phyloP scores from a whole-genome alignment of 2,888 invertebrate genomes.

The Cantharis rufa region DNA sequence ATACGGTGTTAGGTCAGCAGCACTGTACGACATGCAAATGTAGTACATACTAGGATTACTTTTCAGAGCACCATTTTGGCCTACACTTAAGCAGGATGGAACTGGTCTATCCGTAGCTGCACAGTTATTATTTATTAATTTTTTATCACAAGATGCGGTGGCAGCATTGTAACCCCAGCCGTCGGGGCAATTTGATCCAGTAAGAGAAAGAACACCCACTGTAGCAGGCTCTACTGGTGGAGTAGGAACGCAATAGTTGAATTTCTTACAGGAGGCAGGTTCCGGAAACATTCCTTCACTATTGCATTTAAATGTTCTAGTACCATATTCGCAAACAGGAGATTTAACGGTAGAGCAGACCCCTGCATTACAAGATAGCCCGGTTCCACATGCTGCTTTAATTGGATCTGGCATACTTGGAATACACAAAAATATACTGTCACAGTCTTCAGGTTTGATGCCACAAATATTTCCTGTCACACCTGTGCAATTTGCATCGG shows the following conservation, averaged over 20 bases:
- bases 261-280: background rate
- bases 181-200: background rate
- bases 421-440: background rate
- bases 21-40: background rate
- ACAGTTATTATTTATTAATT: background rate
- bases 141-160: background rate
- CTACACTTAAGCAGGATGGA: background rate
- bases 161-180: background rate
- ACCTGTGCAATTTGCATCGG: background rate
- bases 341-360: background rate
- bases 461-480: background rate
- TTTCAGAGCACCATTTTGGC: background rate
- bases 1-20: background rate
- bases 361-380: background rate
- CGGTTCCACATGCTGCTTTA: background rate
- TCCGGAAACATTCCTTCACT: constrained; percentile 2
- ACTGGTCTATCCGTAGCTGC: background rate
- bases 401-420: background rate
- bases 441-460: background rate
- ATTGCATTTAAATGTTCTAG: background rate
- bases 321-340: background rate
- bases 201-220: background rate
- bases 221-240: accelerated
- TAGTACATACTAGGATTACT: background rate
- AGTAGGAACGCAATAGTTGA: background rate